phyloP scores from a whole-genome alignment of 92 coral and sea anemone species.

The Phenganax marumi region DNA sequence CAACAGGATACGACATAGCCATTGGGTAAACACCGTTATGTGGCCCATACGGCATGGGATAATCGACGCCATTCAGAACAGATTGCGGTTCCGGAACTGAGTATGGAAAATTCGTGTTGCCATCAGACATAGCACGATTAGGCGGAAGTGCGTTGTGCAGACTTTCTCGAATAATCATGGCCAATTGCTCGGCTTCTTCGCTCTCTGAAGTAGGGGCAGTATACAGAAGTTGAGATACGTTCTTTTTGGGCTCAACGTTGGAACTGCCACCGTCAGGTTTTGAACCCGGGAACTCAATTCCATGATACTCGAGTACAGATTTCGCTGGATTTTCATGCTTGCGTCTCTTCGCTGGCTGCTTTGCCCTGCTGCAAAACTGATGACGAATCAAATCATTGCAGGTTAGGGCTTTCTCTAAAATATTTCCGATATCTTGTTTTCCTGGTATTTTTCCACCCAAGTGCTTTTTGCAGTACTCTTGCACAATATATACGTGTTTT shows the following conservation, averaged over 20 bases:
- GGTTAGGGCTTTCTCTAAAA: slow-evolving; percentile 41
- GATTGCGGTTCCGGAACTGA: not conserved
- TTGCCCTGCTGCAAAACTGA: slow-evolving; percentile 3
- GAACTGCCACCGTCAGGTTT: not conserved
- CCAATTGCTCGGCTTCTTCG: slow-evolving; percentile 57
- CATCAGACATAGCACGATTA: not conserved
- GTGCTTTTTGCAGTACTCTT: slow-evolving; percentile 54
- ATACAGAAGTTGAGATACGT: slow-evolving; percentile 16
- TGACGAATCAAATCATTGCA: not conserved
- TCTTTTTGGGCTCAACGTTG: not conserved
- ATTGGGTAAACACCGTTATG: too few relatives aligned
- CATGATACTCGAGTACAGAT: slow-evolving; percentile 17
- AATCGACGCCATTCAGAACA: too few relatives aligned
- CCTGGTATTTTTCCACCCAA: slow-evolving; percentile 48
- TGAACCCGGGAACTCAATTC: slow-evolving; percentile 34
- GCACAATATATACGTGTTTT: slow-evolving; percentile 51
- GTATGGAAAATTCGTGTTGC: not conserved
- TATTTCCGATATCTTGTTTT: slow-evolving; percentile 37
- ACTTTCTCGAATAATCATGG: slow-evolving; percentile 51
- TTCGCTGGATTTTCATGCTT: slow-evolving; percentile 52
- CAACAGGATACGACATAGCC: too few relatives aligned
- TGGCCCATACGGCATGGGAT: too few relatives aligned
- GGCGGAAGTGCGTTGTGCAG: not conserved
- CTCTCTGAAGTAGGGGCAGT: slow-evolving; percentile 42
- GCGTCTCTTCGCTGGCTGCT: slow-evolving; percentile 8